Evolutionary conservation across 2,888 invertebrate genomes (phyloP).

Genomic region (Rhagium mordax): DNA sequence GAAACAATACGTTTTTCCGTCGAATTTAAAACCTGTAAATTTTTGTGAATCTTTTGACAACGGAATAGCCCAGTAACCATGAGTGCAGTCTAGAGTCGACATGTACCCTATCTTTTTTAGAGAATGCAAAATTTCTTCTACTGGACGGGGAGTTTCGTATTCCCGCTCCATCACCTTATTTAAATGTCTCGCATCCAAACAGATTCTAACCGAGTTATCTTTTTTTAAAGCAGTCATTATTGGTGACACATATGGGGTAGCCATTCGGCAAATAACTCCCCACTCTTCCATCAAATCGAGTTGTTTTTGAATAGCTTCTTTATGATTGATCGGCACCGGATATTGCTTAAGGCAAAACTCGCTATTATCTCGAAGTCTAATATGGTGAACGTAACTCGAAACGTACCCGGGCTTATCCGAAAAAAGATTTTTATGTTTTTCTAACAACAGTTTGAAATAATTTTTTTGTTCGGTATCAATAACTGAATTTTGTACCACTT

Average conservation of each 20-base stretch:
- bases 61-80: constrained; percentile 3
- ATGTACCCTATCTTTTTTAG: too few species aligned
- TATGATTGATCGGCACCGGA: constrained; percentile 2
- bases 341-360: too few species aligned
- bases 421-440: not conserved
- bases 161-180: constrained; percentile 11
- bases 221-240: constrained; percentile 26
- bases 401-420: too few species aligned
- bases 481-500: not conserved
- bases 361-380: not conserved
- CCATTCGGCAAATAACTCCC: constrained; percentile 12
- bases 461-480: not conserved
- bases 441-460: not conserved
- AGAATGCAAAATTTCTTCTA: too few species aligned
- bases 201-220: constrained; percentile 8
- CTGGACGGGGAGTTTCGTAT: not conserved
- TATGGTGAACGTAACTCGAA: not conserved
- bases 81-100: too few species aligned
- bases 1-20: constrained; percentile 3
- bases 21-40: constrained; percentile 7
- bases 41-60: not conserved
- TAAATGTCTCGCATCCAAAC: constrained; percentile 3
- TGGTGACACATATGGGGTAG: constrained; percentile 22
- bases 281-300: constrained; percentile 29
- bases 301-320: not conserved